Evolutionary conservation across 2,113 vertebrate species (phyloP).

Genomic region (Pituophis catenifer): DNA sequence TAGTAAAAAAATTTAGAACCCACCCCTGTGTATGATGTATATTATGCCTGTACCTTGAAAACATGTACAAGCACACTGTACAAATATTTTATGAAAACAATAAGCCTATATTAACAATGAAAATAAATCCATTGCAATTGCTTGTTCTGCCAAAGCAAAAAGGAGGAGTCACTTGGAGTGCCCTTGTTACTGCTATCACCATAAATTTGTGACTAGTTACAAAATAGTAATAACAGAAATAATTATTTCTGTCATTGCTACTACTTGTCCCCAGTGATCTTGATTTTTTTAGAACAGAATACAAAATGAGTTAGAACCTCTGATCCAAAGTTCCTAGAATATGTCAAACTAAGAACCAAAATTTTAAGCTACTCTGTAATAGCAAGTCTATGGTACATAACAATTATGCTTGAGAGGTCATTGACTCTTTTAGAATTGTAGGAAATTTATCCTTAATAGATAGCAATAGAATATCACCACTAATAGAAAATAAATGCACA

Average conservation of each 20-base stretch:
- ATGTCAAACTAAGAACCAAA: background rate
- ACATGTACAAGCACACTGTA: background rate
- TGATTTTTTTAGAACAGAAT: background rate
- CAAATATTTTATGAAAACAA: background rate
- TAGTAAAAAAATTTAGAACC: too few relatives aligned
- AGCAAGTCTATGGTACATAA: background rate
- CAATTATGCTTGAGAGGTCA: background rate
- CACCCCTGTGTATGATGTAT: background rate
- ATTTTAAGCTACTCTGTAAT: background rate
- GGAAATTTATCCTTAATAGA: background rate
- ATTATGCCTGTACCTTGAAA: background rate
- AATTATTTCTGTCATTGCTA: background rate
- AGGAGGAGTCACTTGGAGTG: background rate
- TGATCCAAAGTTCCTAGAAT: background rate
- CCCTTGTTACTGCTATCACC: background rate
- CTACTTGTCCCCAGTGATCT: background rate
- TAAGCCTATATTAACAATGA: background rate
- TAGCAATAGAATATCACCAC: constrained; percentile 20
- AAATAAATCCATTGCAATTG: background rate
- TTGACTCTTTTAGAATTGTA: constrained; percentile 20
- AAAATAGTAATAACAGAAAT: background rate
- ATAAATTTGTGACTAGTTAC: background rate
- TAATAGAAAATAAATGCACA: background rate
- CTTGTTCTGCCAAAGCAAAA: background rate
- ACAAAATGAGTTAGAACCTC: background rate